Evolutionary conservation across 2,113 vertebrate genomes (phyloP).

Genomic region (Merops nubicus): DNA sequence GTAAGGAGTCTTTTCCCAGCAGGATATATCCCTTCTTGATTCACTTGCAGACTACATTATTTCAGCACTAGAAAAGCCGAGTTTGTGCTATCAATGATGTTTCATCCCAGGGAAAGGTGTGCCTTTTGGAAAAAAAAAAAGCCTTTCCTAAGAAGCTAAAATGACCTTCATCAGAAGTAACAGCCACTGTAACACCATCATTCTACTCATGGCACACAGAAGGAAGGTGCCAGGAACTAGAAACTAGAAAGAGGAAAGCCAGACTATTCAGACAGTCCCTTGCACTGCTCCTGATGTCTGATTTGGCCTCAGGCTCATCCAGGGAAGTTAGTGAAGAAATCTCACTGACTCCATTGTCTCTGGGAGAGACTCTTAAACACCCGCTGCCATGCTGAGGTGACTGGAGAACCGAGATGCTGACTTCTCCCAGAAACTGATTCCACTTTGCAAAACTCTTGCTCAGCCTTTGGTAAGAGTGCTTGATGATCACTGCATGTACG

Average conservation of each 20-base stretch:
- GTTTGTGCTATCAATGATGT: conserved; percentile 29
- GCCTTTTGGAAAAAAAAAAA: background rate
- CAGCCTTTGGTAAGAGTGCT: background rate
- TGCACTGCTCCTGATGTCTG: background rate
- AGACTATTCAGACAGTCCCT: background rate
- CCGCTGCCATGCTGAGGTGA: background rate
- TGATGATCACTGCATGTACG: background rate
- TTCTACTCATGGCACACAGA: background rate
- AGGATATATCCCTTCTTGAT: background rate
- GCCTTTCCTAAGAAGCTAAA: background rate
- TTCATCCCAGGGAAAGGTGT: background rate
- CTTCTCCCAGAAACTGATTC: background rate
- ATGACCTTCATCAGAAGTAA: background rate
- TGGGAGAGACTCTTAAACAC: background rate
- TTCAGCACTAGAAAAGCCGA: conserved; percentile 7
- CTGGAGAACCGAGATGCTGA: background rate
- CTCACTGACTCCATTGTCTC: background rate
- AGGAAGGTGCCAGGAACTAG: background rate
- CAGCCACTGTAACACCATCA: background rate
- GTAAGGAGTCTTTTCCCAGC: background rate
- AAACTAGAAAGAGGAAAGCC: background rate
- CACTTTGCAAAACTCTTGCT: background rate
- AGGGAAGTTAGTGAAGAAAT: background rate
- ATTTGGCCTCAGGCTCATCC: background rate
- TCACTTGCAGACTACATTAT: background rate